Evolutionary conservation across 2,888 invertebrate species (phyloP).

Genomic region (Tubulanus polymorphus): DNA sequence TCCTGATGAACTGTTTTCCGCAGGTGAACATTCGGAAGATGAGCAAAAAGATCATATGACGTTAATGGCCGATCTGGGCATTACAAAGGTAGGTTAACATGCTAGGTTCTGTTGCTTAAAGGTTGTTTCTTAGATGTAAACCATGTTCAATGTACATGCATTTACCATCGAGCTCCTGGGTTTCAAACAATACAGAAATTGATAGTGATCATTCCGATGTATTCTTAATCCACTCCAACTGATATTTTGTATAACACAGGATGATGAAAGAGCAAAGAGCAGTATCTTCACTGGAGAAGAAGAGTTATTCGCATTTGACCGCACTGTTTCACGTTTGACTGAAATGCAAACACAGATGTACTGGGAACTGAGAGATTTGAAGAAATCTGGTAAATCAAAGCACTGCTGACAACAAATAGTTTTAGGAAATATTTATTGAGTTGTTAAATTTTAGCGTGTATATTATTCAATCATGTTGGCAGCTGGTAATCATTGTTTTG

Average conservation of each 20-base stretch:
- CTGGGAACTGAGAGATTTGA: constrained; percentile 60
- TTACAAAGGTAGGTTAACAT: constrained; percentile 53
- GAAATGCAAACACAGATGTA: constrained; percentile 96
- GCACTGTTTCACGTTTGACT: constrained; percentile 85
- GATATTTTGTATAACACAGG: too few relatives aligned
- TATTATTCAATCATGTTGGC: too few relatives aligned
- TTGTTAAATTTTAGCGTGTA: too few relatives aligned
- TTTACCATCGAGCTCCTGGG: too few relatives aligned
- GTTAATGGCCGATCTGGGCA: constrained; percentile 93
- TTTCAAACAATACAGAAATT: too few relatives aligned
- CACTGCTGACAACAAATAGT: too few relatives aligned
- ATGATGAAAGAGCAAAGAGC: constrained; percentile 66
- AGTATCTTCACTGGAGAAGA: constrained; percentile 96
- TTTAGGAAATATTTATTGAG: too few relatives aligned
- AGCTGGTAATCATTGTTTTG: too few relatives aligned
- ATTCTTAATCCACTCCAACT: too few relatives aligned
- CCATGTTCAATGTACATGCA: not conserved
- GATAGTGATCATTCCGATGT: too few relatives aligned
- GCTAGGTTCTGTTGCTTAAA: not conserved
- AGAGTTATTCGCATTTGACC: constrained; percentile 93
- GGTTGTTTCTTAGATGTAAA: not conserved
- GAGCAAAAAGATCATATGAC: constrained; percentile 75
- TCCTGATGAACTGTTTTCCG: constrained; percentile 69
- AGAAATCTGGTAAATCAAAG: too few relatives aligned
- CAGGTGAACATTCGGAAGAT: constrained; percentile 35